Evolutionary conservation across 2,797 vertebrate species (phyloP).

Genomic region (Acipenser oxyrinchus): DNA sequence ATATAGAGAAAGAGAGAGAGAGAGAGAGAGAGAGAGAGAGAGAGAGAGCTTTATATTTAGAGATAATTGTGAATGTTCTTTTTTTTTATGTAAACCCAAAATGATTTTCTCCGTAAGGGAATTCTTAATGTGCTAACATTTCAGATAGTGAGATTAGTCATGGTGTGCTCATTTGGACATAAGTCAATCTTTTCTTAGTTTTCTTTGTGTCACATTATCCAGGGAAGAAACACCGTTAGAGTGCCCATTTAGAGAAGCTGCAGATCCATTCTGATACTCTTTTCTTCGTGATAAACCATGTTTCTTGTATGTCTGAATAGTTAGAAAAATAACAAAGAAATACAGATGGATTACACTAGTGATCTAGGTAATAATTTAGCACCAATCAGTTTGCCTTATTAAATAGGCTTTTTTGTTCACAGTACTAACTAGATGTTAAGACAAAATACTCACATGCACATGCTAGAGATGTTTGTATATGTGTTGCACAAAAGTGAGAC

Average conservation of each 20-base stretch:
- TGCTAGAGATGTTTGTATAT: too few relatives aligned
- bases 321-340: conserved; percentile 5
- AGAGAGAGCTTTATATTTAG: too few relatives aligned
- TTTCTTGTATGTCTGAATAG: conserved; percentile 83
- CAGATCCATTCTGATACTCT: conserved; percentile 72
- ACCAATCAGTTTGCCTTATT: too few relatives aligned
- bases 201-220: conserved; percentile 64
- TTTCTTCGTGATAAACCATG: conserved; percentile 61
- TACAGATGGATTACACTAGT: too few relatives aligned
- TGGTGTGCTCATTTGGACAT: neutral
- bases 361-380: too few relatives aligned
- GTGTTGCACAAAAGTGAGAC: too few relatives aligned
- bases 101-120: conserved; percentile 36
- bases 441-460: too few relatives aligned
- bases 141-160: conserved; percentile 18
- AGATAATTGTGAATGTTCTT: too few relatives aligned
- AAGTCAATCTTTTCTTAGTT: conserved; percentile 75
- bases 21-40: too few relatives aligned
- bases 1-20: too few relatives aligned
- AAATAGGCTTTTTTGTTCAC: too few relatives aligned
- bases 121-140: conserved; percentile 29
- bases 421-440: too few relatives aligned
- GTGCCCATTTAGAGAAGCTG: conserved; percentile 65
- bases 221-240: conserved; percentile 61
- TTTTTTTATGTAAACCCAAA: conserved; percentile 25